These are phyloP conservation scores for Sepioteuthis lessoniana DNA, from an alignment of 2,888 invertebrate genomes.

Conservation along the genomic window DNA sequence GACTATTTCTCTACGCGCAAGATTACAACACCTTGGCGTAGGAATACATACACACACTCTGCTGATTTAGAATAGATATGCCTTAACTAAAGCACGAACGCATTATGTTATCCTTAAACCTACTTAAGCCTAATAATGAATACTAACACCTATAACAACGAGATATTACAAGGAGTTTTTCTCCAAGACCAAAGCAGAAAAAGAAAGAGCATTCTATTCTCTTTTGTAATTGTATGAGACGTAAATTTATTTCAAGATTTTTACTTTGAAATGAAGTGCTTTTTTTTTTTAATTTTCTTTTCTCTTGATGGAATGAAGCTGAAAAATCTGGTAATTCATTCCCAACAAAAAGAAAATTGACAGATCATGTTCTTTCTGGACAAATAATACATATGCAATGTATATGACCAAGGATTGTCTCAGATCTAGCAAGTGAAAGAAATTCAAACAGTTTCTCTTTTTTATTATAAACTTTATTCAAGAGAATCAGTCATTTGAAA, in stretches of 20 bases:
- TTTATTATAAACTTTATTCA: neutral
- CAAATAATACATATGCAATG: neutral
- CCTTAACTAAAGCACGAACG: too few species aligned
- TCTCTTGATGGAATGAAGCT: neutral
- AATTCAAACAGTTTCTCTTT: neutral
- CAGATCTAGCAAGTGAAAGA: neutral
- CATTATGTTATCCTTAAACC: too few species aligned
- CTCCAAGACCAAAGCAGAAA: neutral
- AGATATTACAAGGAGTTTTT: too few species aligned
- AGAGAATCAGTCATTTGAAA: neutral
- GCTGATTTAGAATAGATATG: too few species aligned
- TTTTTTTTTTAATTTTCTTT: neutral
- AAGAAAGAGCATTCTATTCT: neutral
- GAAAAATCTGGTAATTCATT: neutral
- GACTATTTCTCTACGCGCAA: too few species aligned
- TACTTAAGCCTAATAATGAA: too few species aligned
- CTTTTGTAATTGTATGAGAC: neutral
- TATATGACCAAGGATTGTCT: neutral
- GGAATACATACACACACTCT: too few species aligned
- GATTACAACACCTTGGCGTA: too few species aligned
- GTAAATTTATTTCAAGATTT: neutral
- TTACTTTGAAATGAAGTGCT: too few species aligned
- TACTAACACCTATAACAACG: too few species aligned
- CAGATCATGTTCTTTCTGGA: neutral
- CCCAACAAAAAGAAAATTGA: neutral